phyloP scores from a whole-genome alignment of 1,140 invertebrate species.

The Zaprionus davidi region DNA sequence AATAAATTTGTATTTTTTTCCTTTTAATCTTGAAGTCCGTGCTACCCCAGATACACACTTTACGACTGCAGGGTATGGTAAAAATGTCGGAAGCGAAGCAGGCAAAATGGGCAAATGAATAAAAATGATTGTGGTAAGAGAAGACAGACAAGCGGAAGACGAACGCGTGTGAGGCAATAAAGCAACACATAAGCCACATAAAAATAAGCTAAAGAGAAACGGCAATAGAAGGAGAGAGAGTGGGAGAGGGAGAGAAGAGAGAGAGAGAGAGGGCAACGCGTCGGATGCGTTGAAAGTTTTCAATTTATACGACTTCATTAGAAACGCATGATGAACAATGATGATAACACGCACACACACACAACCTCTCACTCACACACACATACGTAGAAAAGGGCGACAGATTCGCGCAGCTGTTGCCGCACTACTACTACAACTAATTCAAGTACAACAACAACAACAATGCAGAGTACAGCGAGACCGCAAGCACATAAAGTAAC shows the following conservation, averaged over 20 bases:
- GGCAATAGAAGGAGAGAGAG: background rate
- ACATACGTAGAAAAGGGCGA: background rate
- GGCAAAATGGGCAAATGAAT: conserved; percentile 55
- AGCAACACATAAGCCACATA: conserved; percentile 42
- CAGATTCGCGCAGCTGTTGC: conserved; percentile 47
- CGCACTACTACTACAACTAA: conserved; percentile 19
- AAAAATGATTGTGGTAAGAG: conserved; percentile 49
- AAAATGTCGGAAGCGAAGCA: conserved; percentile 36
- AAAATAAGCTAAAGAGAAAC: conserved; percentile 21
- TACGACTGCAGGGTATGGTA: conserved; percentile 20
- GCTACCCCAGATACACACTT: background rate
- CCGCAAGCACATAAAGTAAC: conserved; percentile 10
- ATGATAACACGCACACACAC: conserved; percentile 53
- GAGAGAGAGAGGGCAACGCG: background rate
- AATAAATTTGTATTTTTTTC: background rate
- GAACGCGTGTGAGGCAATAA: conserved; percentile 43
- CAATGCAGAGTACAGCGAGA: background rate
- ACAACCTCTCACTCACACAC: background rate
- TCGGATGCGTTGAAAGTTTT: conserved; percentile 71
- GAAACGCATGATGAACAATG: conserved; percentile 77
- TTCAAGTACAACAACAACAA: background rate
- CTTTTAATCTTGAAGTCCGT: background rate
- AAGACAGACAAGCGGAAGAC: conserved; percentile 20
- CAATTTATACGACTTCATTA: conserved; percentile 79
- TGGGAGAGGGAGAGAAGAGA: background rate